phyloP scores from a whole-genome alignment of 2,113 vertebrate genomes.

The Ondatra zibethicus region DNA sequence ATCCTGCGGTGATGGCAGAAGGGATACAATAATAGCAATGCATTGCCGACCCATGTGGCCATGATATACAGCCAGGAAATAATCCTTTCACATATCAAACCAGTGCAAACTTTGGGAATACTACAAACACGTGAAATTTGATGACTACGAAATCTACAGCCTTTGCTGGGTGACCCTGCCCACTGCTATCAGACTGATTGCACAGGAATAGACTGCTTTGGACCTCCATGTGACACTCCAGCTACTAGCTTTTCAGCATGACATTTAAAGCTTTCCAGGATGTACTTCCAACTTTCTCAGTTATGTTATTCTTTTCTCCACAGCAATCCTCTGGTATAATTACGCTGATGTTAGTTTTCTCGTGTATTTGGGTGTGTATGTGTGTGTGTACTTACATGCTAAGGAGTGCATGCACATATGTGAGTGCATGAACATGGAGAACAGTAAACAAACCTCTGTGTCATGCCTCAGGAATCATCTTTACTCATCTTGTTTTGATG shows the following conservation, averaged over 20 bases:
- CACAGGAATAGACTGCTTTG: background rate
- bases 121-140: background rate
- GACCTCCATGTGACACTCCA: background rate
- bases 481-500: background rate
- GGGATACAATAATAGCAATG: slow-evolving; percentile 31
- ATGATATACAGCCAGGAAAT: background rate
- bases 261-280: slow-evolving; percentile 24
- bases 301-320: background rate
- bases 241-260: background rate
- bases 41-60: background rate
- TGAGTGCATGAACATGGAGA: background rate
- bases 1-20: slow-evolving; percentile 45
- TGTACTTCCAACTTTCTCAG: background rate
- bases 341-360: background rate
- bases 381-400: background rate
- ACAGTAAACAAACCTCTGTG: too few species aligned
- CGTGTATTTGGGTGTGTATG: background rate
- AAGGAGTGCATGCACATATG: background rate
- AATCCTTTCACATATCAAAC: background rate
- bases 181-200: background rate
- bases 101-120: background rate
- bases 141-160: background rate
- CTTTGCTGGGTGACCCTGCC: background rate
- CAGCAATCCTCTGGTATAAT: background rate
- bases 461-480: background rate